Percentiles rank a stretch among this genome's conserved stretches.
phyloP scores from a whole-genome alignment of 2,797 vertebrate species.

The Jordanella pulchra region DNA sequence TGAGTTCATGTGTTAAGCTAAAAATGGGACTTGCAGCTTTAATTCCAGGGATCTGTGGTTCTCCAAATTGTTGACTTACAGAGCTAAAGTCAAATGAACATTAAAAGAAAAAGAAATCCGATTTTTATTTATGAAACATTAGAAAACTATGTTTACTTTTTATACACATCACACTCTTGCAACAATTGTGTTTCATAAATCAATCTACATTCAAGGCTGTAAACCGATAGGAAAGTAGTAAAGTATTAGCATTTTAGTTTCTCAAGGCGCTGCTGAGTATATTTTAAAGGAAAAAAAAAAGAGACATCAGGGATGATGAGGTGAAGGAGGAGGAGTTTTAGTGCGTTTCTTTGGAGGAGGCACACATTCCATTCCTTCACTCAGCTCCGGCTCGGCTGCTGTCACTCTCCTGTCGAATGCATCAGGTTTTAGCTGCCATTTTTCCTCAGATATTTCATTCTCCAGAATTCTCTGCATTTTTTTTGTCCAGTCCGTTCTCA shows the following conservation, averaged over 20 bases:
- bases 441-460: slow-evolving; percentile 26
- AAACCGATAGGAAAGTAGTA: no score
- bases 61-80: no score
- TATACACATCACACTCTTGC: neutral
- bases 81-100: no score
- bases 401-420: slow-evolving; percentile 71
- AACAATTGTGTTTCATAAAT: neutral
- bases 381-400: slow-evolving; percentile 54
- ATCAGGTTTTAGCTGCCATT: slow-evolving; percentile 56
- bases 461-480: slow-evolving; percentile 6
- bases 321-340: slow-evolving; percentile 48
- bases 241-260: no score
- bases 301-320: slow-evolving; percentile 45
- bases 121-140: neutral
- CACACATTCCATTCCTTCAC: slow-evolving; percentile 70
- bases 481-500: slow-evolving; percentile 20
- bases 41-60: no score
- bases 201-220: no score
- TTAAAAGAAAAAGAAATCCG: no score
- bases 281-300: slow-evolving; percentile 39
- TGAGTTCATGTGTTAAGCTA: no score
- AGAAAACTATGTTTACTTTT: neutral
- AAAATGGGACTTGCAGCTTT: no score
- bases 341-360: slow-evolving; percentile 53
- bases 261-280: neutral